Evolutionary conservation across 2,888 invertebrate genomes (phyloP), one percentile per base, ranked within the genome.

Genomic region (Argyresthia albistria): DNA sequence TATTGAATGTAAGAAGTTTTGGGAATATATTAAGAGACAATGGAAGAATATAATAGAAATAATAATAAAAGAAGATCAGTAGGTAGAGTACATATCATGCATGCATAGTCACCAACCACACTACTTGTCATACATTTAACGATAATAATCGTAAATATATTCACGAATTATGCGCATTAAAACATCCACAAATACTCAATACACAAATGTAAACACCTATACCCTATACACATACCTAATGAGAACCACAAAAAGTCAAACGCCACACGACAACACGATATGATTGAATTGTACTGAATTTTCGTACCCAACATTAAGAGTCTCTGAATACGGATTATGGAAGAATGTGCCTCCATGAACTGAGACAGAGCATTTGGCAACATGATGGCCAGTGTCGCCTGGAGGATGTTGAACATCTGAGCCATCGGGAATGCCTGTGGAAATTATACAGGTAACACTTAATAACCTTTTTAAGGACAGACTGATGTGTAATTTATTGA

Each of bases 391-490:
- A 92, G 75, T 35, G 89, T 68, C 42, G 83, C 66, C 78, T 93
- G 93, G 39, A 94, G 87, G n/a, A 91, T 89, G 78, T 94, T 94
- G 72, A 91, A 93, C 74, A 92, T 91, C 73, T 93, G 92, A 7
- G 94, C 93, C 77, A 93, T 86, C 53, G 93, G 92, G 79, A 94
- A 94, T 45, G 92, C 93, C 77, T 83, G 82, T 63, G 75, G 65
- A 79, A 25, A 25, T 25, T 25, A 25, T 25, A 25, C 25, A 25
- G 25, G 2, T 25, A 25, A 25, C 25, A 25, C 25, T 25, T 25
- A 25, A 25, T 25, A 25, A 25, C 25, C 25, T 25, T 25, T 25
- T 25, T 25, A 25, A 25, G 25, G 25, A 25, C 25, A 25, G 6
- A 6, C 25, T 4, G 25, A 4, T 25, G 25, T 25, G 25, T 25